Evolutionary conservation across 2,888 invertebrate genomes (phyloP).

Genomic region (Seladonia tumulorum): DNA sequence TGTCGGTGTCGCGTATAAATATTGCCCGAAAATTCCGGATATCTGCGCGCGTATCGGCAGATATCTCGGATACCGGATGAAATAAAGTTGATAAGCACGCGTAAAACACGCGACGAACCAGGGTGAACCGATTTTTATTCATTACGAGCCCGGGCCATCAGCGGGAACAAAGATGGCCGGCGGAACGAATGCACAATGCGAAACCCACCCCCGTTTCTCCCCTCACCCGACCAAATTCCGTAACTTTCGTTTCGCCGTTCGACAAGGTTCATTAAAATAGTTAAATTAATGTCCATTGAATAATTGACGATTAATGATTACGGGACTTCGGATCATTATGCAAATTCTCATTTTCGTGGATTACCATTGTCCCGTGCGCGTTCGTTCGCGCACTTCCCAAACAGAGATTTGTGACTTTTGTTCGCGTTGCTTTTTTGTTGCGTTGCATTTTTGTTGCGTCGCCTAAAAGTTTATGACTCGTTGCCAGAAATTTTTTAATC

Average conservation of each 20-base stretch:
- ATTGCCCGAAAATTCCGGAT: constrained; percentile 22
- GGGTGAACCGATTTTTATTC: constrained; percentile 11
- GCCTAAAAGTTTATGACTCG: too few relatives aligned
- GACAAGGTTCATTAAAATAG: neutral
- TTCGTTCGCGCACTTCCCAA: neutral
- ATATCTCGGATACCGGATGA: constrained; percentile 3
- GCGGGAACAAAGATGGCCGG: neutral
- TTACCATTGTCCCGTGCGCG: neutral
- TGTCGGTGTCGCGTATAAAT: constrained; percentile 12
- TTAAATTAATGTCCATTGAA: neutral
- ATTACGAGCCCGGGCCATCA: neutral
- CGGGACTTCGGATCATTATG: neutral
- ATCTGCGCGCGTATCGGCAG: neutral
- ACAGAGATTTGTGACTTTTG: neutral
- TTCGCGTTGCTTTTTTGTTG: neutral
- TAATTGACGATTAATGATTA: constrained; percentile 7
- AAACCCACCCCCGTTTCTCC: neutral
- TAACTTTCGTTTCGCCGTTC: neutral
- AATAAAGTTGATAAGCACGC: constrained; percentile 26
- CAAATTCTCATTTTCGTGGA: neutral
- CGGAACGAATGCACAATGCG: neutral
- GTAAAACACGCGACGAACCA: constrained; percentile 10
- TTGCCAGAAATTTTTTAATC: too few relatives aligned
- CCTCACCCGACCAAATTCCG: neutral
- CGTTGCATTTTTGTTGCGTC: too few relatives aligned